Conservation (phyloP, 2,113 vertebrate species). For the human region DNA sequence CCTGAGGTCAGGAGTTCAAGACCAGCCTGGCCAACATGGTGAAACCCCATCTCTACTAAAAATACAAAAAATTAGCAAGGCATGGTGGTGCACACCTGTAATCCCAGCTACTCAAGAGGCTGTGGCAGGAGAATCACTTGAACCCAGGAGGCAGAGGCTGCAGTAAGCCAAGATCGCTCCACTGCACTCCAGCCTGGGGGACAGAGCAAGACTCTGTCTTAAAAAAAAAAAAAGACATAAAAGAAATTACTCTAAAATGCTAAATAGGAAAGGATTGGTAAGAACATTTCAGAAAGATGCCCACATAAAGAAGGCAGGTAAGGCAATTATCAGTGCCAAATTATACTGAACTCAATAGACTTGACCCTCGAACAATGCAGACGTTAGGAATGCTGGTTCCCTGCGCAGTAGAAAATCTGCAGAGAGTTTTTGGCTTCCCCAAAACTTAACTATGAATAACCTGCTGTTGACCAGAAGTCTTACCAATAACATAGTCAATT, state of each 20-base stretch:
- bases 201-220: too few relatives aligned
- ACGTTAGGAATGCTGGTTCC: not conserved
- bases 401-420: not conserved
- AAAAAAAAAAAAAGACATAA: not conserved
- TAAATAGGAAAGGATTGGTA: not conserved
- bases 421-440: not conserved
- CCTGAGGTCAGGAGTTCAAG: too few relatives aligned
- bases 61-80: too few relatives aligned
- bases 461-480: not conserved
- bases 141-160: too few relatives aligned
- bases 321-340: rapidly evolving
- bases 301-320: not conserved
- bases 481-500: not conserved
- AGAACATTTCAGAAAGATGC: not conserved
- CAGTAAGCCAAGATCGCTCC: too few relatives aligned
- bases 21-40: too few relatives aligned
- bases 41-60: too few relatives aligned
- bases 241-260: not conserved
- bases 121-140: too few relatives aligned
- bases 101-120: too few relatives aligned
- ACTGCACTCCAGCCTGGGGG: too few relatives aligned
- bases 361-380: not conserved
- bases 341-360: rapidly evolving
- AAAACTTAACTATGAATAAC: not conserved
- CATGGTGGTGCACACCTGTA: too few relatives aligned